Conservation (phyloP, 2,113 vertebrate species). For the Cebus imitator region DNA sequence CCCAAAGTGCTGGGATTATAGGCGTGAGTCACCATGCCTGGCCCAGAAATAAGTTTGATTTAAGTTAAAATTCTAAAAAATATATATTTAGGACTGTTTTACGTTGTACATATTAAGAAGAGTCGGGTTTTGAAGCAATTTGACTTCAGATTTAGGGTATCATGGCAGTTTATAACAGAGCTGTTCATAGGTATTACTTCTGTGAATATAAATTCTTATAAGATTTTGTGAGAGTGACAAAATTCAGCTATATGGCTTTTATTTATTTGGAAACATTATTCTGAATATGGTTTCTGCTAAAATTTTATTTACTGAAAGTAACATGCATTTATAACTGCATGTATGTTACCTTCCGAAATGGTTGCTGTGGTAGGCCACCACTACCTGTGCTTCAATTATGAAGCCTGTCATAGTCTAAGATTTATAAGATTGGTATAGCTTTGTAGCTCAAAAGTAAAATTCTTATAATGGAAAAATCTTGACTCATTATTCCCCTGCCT, state of each 20-base stretch:
- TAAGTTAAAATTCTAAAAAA: too few relatives aligned
- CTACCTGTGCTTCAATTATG: background rate
- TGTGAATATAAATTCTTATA: background rate
- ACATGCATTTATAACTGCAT: background rate
- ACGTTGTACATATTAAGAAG: background rate
- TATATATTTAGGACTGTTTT: background rate
- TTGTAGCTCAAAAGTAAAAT: conserved; percentile 2
- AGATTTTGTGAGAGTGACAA: background rate
- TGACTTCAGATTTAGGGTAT: background rate
- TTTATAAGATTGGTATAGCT: background rate
- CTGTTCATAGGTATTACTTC: background rate
- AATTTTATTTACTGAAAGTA: conserved; percentile 29
- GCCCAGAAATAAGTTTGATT: background rate
- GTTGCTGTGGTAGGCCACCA: background rate
- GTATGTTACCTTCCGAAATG: background rate
- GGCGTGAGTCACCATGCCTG: too few relatives aligned
- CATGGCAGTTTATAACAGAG: background rate
- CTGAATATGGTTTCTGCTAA: background rate
- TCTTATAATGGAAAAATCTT: background rate
- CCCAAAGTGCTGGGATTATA: too few relatives aligned
- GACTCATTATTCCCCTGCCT: background rate
- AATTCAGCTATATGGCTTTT: background rate
- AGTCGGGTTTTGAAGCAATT: background rate
- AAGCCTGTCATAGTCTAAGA: background rate
- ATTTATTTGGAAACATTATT: conserved; percentile 29